Percentiles rank a stretch among this genome's conserved stretches.
phyloP scores from a whole-genome alignment of 2,888 invertebrate genomes.

The Heliconius hortense region DNA sequence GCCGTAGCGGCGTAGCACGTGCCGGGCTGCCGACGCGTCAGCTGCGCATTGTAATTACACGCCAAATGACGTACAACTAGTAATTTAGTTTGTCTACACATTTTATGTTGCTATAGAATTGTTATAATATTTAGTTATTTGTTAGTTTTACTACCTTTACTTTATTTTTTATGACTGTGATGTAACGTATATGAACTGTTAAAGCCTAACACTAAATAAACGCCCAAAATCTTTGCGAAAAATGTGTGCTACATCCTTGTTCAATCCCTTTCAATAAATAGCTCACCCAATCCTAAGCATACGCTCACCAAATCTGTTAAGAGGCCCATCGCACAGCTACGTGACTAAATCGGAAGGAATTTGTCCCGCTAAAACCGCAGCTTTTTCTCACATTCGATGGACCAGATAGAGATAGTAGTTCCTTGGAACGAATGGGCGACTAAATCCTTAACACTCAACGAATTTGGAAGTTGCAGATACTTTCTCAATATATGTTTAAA shows the following conservation, averaged over 20 bases:
- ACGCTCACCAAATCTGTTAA: slow-evolving; percentile 73
- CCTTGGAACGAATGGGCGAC: slow-evolving; percentile 67
- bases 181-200: background rate
- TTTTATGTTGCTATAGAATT: slow-evolving; percentile 42
- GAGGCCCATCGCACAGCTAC: slow-evolving; percentile 70
- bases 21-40: slow-evolving; percentile 59
- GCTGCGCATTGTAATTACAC: slow-evolving; percentile 68
- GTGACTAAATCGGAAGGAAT: slow-evolving; percentile 79
- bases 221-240: background rate
- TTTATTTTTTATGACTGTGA: background rate
- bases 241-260: slow-evolving; percentile 32
- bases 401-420: slow-evolving; percentile 74
- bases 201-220: background rate
- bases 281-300: slow-evolving; percentile 67
- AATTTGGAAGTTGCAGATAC: slow-evolving; percentile 61
- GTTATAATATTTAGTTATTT: slow-evolving; percentile 33
- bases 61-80: slow-evolving; percentile 62
- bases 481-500: slow-evolving; percentile 27
- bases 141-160: background rate
- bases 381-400: slow-evolving; percentile 75
- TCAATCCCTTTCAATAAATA: slow-evolving; percentile 72
- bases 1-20: slow-evolving; percentile 46
- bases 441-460: slow-evolving; percentile 77
- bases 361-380: slow-evolving; percentile 76
- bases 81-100: slow-evolving; percentile 56